Conservation (phyloP, 1,140 invertebrate genomes). For the Neodiprion lecontei region DNA sequence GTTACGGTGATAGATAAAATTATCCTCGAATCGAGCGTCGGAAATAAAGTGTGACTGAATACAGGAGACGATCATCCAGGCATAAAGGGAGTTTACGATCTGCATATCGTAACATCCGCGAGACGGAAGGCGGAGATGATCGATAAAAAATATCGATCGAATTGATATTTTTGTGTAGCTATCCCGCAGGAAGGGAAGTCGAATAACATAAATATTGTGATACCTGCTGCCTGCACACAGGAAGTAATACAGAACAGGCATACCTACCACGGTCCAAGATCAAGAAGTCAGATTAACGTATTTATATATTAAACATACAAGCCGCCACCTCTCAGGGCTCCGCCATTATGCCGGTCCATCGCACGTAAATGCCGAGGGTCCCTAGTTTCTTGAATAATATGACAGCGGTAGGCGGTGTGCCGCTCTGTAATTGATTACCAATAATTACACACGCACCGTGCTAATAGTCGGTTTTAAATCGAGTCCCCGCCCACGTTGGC, state of each 20-base stretch:
- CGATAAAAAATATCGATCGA: too few relatives aligned
- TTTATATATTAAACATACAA: slow-evolving; percentile 32
- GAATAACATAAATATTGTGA: too few relatives aligned
- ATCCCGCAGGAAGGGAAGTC: too few relatives aligned
- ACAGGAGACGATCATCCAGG: too few relatives aligned
- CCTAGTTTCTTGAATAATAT: slow-evolving; percentile 16
- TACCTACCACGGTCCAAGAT: slow-evolving; percentile 27
- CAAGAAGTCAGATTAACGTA: slow-evolving; percentile 32
- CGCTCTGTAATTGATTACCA: slow-evolving; percentile 14
- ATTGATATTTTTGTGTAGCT: too few relatives aligned
- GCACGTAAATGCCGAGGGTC: not conserved
- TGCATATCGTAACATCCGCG: too few relatives aligned
- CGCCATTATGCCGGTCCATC: not conserved
- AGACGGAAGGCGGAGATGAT: too few relatives aligned
- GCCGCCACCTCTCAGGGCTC: not conserved
- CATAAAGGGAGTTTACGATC: too few relatives aligned
- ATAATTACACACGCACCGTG: slow-evolving; percentile 13
- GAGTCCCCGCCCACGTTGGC: slow-evolving; percentile 1
- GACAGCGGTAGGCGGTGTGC: slow-evolving; percentile 11
- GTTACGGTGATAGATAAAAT: too few relatives aligned
- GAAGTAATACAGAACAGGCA: not conserved
- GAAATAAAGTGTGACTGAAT: too few relatives aligned
- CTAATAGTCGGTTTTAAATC: slow-evolving; percentile 11
- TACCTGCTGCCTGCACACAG: not conserved
- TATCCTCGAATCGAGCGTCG: too few relatives aligned